Evolutionary conservation across 2,113 vertebrate species (phyloP).

Genomic region (Tyto alba): DNA sequence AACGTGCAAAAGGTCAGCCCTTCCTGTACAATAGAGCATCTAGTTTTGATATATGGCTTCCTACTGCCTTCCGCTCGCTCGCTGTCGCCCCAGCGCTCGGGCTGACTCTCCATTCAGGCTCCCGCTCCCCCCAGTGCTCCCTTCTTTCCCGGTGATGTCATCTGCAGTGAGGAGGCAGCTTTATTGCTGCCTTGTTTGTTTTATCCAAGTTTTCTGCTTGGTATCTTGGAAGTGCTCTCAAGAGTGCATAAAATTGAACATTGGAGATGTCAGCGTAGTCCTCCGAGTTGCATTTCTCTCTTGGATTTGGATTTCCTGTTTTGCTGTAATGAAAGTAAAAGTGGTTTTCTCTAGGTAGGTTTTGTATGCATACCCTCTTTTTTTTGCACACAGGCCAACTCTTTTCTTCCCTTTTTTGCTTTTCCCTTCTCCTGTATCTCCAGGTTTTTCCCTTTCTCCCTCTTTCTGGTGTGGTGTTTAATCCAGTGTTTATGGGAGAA

Average conservation of each 20-base stretch:
- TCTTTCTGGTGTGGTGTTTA: neutral
- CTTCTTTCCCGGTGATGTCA: slow-evolving; percentile 5
- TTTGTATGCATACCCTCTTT: neutral
- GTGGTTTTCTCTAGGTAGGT: neutral
- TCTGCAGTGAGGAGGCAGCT: slow-evolving; percentile 13
- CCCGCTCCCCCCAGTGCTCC: neutral
- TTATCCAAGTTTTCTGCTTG: neutral
- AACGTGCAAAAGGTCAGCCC: slow-evolving; percentile 84
- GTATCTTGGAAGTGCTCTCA: neutral
- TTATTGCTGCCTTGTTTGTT: slow-evolving; percentile 46
- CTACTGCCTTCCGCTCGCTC: slow-evolving; percentile 69
- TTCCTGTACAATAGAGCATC: slow-evolving; percentile 79
- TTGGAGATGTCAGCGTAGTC: neutral
- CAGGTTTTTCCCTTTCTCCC: neutral
- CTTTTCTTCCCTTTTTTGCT: neutral
- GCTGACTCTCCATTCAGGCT: neutral
- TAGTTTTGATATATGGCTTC: slow-evolving; percentile 81
- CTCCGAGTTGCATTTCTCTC: neutral
- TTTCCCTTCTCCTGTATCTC: neutral
- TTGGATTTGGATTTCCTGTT: neutral
- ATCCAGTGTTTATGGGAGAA: neutral
- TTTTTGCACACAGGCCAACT: neutral
- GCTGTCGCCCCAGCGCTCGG: neutral
- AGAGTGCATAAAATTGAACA: neutral
- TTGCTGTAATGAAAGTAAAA: neutral